These are phyloP conservation scores for Engystomops pustulosus DNA, from an alignment of 2,113 vertebrate species.

Conservation along the genomic window DNA sequence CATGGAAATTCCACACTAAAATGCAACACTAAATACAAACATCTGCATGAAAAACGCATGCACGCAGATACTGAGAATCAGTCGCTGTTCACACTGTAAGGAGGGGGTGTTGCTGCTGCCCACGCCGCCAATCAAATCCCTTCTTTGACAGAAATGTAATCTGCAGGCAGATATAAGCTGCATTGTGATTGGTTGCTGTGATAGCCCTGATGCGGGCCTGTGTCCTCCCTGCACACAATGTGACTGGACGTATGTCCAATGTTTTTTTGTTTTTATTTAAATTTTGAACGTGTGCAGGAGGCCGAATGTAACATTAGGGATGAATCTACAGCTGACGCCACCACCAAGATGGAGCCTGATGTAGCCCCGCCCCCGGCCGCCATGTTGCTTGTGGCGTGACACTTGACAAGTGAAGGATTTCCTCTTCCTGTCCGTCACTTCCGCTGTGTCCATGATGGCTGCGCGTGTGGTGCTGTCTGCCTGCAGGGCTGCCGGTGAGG, in stretches of 20 bases:
- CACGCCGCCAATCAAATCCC: background rate
- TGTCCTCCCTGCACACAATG: no score
- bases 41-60: no score
- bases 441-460: conserved; percentile 37
- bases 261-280: no score
- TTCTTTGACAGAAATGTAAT: background rate
- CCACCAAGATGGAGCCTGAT: background rate
- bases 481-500: conserved; percentile 40
- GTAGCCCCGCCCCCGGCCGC: background rate
- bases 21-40: no score
- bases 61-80: no score
- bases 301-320: no score
- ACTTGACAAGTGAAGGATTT: background rate
- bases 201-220: background rate
- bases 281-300: no score
- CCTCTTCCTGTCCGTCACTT: conserved; percentile 4
- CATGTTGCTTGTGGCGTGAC: background rate
- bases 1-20: no score
- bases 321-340: no score
- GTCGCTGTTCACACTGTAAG: no score
- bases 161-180: background rate
- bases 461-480: conserved; percentile 36
- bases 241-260: no score
- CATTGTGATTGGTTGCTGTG: background rate
- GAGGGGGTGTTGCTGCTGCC: no score